These are phyloP conservation scores for Aplocera efformata DNA, from an alignment of 2,888 invertebrate species.

Conservation along the genomic window DNA sequence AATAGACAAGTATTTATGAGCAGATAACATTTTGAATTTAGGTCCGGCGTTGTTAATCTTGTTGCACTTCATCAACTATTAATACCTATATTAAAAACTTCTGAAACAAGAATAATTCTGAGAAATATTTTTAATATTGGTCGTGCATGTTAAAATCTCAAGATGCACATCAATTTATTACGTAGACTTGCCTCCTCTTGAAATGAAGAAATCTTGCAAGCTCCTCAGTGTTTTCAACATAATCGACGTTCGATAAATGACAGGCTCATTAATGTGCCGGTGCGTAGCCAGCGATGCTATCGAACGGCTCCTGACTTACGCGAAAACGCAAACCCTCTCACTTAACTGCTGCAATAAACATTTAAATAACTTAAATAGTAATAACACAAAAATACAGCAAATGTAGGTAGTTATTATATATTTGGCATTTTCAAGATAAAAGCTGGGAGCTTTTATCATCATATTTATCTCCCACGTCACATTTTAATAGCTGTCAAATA, in stretches of 20 bases:
- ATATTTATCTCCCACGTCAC: conserved; percentile 18
- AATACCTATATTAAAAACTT: too few species aligned
- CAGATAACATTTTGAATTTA: too few species aligned
- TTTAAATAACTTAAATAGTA: conserved; percentile 19
- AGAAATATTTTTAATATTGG: too few species aligned
- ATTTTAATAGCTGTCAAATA: conserved; percentile 39
- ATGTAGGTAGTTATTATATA: too few species aligned
- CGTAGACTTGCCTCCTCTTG: conserved; percentile 1
- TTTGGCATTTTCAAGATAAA: neutral
- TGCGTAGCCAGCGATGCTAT: conserved; percentile 72
- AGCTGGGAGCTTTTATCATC: conserved; percentile 2
- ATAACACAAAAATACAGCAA: conserved; percentile 3
- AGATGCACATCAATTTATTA: too few species aligned
- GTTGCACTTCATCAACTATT: too few species aligned
- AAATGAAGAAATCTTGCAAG: conserved; percentile 30
- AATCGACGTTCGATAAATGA: conserved; percentile 62
- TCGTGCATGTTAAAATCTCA: too few species aligned
- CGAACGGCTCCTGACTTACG: conserved; percentile 58
- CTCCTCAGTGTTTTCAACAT: conserved; percentile 39
- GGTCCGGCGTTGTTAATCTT: neutral
- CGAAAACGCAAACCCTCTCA: conserved; percentile 50
- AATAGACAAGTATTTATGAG: neutral
- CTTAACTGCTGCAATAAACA: conserved; percentile 9
- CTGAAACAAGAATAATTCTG: too few species aligned
- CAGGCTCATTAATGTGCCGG: conserved; percentile 68